phyloP scores from a whole-genome alignment of 2,797 vertebrate species.

The Hozukius guyotensis region DNA sequence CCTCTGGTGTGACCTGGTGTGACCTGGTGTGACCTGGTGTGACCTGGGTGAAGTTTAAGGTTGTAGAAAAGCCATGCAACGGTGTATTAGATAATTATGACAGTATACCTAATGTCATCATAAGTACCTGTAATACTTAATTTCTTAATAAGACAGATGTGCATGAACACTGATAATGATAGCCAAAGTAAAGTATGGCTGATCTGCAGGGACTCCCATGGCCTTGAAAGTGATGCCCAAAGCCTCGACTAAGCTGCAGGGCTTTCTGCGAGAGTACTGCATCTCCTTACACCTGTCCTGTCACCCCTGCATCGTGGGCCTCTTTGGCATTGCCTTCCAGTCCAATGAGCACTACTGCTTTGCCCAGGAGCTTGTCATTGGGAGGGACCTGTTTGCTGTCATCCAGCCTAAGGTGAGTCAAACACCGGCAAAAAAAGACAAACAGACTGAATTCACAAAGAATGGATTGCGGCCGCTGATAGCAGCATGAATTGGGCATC shows the following conservation, averaged over 20 bases:
- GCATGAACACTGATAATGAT: not conserved
- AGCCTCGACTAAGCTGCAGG: constrained; percentile 83
- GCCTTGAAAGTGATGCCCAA: constrained; percentile 89
- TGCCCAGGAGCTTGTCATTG: constrained; percentile 85
- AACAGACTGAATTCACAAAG: not conserved
- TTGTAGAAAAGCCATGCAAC: not conserved
- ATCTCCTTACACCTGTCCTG: constrained; percentile 84
- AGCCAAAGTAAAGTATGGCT: constrained; percentile 4
- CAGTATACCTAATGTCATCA: not conserved
- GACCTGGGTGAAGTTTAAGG: not conserved
- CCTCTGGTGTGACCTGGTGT: not conserved
- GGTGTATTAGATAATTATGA: not conserved
- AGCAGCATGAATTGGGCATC: not conserved
- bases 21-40: not conserved
- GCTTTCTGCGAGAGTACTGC: constrained; percentile 88
- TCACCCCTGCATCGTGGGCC: constrained; percentile 86
- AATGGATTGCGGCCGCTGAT: not conserved
- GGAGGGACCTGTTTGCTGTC: constrained; percentile 85
- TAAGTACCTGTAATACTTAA: not conserved
- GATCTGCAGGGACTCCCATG: constrained; percentile 84
- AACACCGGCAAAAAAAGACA: not conserved
- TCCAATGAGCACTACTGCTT: constrained; percentile 87
- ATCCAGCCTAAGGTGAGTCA: constrained; percentile 85
- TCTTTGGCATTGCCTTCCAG: constrained; percentile 88
- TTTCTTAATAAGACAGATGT: not conserved